These are phyloP conservation scores for Andrena haemorrhoa DNA, from an alignment of 2,888 invertebrate genomes.

Conservation along the genomic window DNA sequence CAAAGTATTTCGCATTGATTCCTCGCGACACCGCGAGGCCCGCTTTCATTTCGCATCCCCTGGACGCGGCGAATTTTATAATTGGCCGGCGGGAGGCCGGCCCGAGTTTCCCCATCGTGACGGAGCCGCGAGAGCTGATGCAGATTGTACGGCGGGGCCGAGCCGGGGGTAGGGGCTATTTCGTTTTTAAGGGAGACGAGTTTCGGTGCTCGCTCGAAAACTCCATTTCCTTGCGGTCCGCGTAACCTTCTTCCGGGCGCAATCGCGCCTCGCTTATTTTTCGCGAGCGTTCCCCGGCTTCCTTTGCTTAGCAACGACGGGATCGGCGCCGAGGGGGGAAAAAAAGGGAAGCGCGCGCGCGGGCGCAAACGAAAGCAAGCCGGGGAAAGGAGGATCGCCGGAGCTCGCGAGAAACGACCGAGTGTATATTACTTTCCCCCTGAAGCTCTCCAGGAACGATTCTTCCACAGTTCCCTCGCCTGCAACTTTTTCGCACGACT, in stretches of 20 bases:
- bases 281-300: slow-evolving; percentile 22
- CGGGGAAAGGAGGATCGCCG: neutral
- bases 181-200: slow-evolving; percentile 46
- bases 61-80: slow-evolving; percentile 37
- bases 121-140: slow-evolving; percentile 4
- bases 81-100: slow-evolving; percentile 25
- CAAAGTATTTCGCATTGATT: slow-evolving; percentile 42
- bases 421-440: slow-evolving; percentile 22
- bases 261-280: slow-evolving; percentile 53
- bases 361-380: neutral
- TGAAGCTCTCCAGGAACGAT: slow-evolving; percentile 11
- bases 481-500: neutral
- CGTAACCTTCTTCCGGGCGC: slow-evolving; percentile 47
- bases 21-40: slow-evolving; percentile 17
- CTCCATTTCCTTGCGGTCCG: slow-evolving; percentile 49
- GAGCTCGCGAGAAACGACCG: slow-evolving; percentile 19
- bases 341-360: neutral
- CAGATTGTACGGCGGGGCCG: slow-evolving; percentile 15
- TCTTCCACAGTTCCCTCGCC: neutral
- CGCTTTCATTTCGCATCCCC: slow-evolving; percentile 16
- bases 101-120: slow-evolving; percentile 27
- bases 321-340: slow-evolving; percentile 3
- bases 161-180: slow-evolving; percentile 11
- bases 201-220: slow-evolving; percentile 22
- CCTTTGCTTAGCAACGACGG: slow-evolving; percentile 19